Conservation (phyloP, 2,113 vertebrate genomes). For the Odontesthes bonariensis region DNA sequence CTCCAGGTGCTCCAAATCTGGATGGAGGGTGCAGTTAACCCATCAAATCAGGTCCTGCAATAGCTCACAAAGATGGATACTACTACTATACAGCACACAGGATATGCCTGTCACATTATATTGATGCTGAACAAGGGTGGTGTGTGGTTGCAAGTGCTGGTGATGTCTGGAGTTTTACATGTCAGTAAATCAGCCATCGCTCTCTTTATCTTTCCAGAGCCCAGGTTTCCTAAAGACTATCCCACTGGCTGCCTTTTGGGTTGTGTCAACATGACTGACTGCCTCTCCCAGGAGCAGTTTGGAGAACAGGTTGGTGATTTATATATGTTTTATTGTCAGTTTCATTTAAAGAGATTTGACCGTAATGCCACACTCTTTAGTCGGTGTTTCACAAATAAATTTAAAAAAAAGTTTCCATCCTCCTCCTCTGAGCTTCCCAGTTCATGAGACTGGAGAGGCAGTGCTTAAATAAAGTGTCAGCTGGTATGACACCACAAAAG, state of each 20-base stretch:
- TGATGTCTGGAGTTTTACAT: background rate
- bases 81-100: too few species aligned
- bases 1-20: too few species aligned
- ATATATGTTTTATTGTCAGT: background rate
- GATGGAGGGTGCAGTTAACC: too few species aligned
- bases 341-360: background rate
- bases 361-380: too few species aligned
- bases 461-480: background rate
- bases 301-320: slow-evolving; percentile 88
- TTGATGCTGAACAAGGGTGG: background rate
- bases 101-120: background rate
- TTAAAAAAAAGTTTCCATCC: background rate
- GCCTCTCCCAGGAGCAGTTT: slow-evolving; percentile 93
- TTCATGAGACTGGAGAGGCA: background rate
- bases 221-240: slow-evolving; percentile 91
- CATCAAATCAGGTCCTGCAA: too few species aligned
- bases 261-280: slow-evolving; percentile 90
- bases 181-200: slow-evolving; percentile 17
- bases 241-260: slow-evolving; percentile 94
- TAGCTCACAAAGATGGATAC: too few species aligned
- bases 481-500: background rate
- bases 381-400: too few species aligned
- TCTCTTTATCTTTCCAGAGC: slow-evolving; percentile 80
- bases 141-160: background rate
- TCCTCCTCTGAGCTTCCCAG: background rate